Evolutionary conservation across 2,113 vertebrate genomes (phyloP).

Genomic region (Oryzias celebensis): DNA sequence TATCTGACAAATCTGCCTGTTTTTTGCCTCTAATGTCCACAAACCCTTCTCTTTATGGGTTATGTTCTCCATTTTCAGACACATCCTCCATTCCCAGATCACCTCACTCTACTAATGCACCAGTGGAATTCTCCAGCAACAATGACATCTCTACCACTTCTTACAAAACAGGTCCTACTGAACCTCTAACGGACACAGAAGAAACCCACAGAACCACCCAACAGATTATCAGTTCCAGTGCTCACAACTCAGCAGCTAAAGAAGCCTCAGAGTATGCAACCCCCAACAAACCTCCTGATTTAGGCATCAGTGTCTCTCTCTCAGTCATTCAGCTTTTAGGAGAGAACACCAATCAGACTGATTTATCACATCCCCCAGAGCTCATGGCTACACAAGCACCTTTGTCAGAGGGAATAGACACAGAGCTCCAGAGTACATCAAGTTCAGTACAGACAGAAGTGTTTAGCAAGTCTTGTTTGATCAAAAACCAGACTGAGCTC

Average conservation of each 20-base stretch:
- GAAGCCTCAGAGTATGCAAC: constrained; percentile 1
- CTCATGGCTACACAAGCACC: background rate
- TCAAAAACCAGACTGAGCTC: background rate
- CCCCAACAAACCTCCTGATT: constrained; percentile 9
- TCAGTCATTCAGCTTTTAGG: constrained; percentile 2
- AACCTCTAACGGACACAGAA: background rate
- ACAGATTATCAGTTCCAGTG: background rate
- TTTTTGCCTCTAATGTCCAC: background rate
- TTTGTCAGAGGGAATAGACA: background rate
- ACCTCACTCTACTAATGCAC: constrained; percentile 26
- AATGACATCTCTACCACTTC: background rate
- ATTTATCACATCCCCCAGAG: background rate
- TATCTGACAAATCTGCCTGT: background rate
- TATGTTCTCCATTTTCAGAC: constrained; percentile 41
- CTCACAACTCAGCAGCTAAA: background rate
- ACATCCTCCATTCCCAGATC: constrained; percentile 18
- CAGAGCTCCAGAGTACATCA: background rate
- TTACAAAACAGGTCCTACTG: background rate
- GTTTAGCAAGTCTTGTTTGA: background rate
- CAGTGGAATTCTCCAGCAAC: background rate
- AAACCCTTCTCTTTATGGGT: background rate
- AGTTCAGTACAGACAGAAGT: background rate
- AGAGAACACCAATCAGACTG: background rate
- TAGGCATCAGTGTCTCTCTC: background rate
- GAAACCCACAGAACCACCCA: background rate